Evolutionary conservation across 2,888 invertebrate species (phyloP).

Genomic region (Trilocha varians): DNA sequence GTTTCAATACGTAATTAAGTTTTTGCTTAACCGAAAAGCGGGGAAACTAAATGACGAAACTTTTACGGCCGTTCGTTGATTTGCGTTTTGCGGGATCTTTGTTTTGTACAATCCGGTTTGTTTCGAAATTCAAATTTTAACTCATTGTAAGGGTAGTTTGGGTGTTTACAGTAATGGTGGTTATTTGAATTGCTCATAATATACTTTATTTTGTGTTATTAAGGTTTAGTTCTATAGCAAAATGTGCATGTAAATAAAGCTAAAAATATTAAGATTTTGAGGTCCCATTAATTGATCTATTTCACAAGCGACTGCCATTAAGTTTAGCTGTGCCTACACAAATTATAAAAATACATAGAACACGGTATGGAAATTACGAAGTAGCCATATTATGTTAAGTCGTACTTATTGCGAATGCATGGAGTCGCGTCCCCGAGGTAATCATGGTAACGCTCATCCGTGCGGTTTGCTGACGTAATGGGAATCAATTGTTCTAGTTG

Average conservation of each 20-base stretch:
- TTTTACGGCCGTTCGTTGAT: background rate
- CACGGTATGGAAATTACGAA: background rate
- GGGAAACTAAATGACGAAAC: constrained; percentile 1
- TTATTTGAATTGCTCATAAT: too few species aligned
- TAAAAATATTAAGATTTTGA: too few species aligned
- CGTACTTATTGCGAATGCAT: constrained; percentile 18
- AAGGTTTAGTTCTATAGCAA: too few species aligned
- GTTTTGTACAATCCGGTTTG: background rate
- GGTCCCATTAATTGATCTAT: too few species aligned
- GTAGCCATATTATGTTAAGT: constrained; percentile 13
- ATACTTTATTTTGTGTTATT: too few species aligned
- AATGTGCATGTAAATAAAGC: too few species aligned
- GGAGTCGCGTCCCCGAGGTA: constrained; percentile 16
- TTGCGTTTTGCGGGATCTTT: background rate
- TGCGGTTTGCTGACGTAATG: background rate
- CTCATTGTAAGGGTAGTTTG: too few species aligned
- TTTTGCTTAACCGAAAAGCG: constrained; percentile 19
- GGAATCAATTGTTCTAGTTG: background rate
- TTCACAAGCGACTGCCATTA: too few species aligned
- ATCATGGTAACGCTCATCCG: background rate
- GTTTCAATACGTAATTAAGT: constrained; percentile 42
- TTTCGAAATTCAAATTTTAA: background rate
- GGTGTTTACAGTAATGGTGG: too few species aligned
- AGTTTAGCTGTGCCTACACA: too few species aligned
- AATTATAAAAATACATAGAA: too few species aligned